Evolutionary conservation across 1,140 invertebrate species (phyloP).

Genomic region (Chionoecetes opilio): DNA sequence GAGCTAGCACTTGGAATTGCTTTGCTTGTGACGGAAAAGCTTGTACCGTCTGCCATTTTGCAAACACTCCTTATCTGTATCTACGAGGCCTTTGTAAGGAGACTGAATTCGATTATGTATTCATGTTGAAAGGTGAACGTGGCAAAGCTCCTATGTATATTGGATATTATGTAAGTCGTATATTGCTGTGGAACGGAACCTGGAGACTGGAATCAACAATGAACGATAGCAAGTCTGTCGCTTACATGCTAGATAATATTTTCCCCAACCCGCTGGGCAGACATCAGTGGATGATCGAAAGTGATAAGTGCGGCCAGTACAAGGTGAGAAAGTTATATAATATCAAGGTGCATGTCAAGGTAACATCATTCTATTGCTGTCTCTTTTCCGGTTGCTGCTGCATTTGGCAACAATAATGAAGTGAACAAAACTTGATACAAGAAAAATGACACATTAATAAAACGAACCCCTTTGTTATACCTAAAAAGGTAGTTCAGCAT

Average conservation of each 20-base stretch:
- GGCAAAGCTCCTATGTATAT: background rate
- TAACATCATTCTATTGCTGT: no score
- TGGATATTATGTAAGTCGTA: constrained; percentile 13
- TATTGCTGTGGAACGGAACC: background rate
- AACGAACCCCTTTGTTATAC: no score
- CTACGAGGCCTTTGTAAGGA: background rate
- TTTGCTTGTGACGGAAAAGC: background rate
- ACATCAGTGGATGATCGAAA: background rate
- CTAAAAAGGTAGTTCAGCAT: no score
- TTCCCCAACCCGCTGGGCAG: background rate
- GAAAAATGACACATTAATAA: no score
- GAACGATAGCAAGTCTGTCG: background rate
- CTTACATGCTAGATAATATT: background rate
- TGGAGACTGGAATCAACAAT: constrained; percentile 35
- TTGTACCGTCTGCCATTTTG: background rate
- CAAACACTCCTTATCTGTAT: background rate
- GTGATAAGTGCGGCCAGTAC: background rate
- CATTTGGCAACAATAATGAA: no score
- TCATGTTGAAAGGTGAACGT: background rate
- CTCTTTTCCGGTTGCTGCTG: no score
- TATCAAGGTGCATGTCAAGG: no score
- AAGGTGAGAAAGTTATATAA: constrained; percentile 31
- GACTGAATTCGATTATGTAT: background rate
- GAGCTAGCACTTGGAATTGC: background rate
- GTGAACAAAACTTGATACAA: no score